Conservation (phyloP, 2,888 invertebrate genomes). For the Himalopsyche tibetana region DNA sequence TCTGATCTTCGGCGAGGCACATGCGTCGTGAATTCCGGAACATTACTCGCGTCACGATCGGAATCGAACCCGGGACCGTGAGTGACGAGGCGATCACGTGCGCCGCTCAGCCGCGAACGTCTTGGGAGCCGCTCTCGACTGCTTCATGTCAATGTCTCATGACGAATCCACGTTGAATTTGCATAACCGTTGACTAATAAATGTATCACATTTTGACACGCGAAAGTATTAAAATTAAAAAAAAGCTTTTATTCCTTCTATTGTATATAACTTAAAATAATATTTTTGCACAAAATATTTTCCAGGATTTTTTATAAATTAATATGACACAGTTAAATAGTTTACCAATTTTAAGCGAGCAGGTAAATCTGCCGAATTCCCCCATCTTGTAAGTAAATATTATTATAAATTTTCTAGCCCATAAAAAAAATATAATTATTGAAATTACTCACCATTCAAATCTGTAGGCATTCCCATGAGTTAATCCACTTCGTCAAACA, state of each 20-base stretch:
- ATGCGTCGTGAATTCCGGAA: slow-evolving; percentile 59
- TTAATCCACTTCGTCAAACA: no score
- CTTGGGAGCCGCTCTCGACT: slow-evolving; percentile 1
- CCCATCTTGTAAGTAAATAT: no score
- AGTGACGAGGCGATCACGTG: slow-evolving; percentile 63
- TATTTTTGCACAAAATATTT: no score
- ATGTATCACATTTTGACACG: slow-evolving; percentile 12
- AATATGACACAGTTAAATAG: no score
- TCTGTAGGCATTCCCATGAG: no score
- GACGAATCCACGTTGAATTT: slow-evolving; percentile 15
- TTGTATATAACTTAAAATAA: no score
- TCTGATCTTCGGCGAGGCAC: slow-evolving; percentile 13
- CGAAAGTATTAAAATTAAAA: background rate
- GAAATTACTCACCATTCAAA: no score
- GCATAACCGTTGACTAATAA: slow-evolving; percentile 29
- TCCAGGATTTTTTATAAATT: no score
- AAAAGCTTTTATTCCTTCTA: background rate
- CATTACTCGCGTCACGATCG: slow-evolving; percentile 57
- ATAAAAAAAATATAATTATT: no score
- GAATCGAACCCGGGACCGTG: slow-evolving; percentile 58
- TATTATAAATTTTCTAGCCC: no score
- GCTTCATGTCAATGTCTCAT: slow-evolving; percentile 23
- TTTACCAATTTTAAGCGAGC: no score
- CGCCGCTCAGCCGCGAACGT: slow-evolving; percentile 53
- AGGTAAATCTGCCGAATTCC: no score